Percentiles rank a stretch among this genome's conserved stretches.
Conservation (phyloP, 2,113 vertebrate species). For the Neodon shergylaensis region DNA sequence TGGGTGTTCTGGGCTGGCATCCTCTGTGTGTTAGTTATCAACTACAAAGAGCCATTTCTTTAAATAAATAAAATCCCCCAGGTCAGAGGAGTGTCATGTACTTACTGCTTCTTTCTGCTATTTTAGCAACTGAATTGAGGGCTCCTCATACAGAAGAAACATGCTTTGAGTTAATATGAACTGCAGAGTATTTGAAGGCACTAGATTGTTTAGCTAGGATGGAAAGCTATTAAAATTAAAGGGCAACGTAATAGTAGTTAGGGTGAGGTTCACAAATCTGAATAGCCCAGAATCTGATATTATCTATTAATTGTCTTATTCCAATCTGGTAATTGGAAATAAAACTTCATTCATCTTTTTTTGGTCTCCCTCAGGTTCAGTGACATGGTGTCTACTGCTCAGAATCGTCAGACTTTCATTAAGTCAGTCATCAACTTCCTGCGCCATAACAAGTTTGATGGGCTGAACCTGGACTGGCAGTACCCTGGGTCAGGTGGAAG, state of each 20-base stretch:
- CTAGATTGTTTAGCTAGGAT: neutral
- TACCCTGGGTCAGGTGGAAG: conserved; percentile 90
- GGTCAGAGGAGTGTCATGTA: neutral
- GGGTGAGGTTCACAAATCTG: neutral
- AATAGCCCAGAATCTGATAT: neutral
- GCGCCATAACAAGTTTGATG: conserved; percentile 88
- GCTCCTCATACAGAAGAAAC: neutral
- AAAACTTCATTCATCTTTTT: neutral
- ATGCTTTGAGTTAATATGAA: neutral
- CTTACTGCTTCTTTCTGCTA: neutral
- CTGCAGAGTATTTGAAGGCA: neutral
- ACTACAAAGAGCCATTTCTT: neutral
- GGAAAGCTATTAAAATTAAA: neutral
- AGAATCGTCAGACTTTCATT: conserved; percentile 87
- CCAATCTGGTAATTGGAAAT: neutral
- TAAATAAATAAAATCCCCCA: neutral
- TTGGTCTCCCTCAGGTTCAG: conserved; percentile 84
- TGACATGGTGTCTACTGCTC: conserved; percentile 86
- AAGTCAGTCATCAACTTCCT: conserved; percentile 87
- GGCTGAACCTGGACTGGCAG: conserved; percentile 92
- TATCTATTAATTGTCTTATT: neutral
- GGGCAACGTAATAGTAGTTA: neutral
- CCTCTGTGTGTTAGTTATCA: neutral
- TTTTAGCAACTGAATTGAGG: neutral
- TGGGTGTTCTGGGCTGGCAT: neutral